Evolutionary conservation across 2,888 invertebrate genomes (phyloP).

Genomic region (Agonopterix alstromeriana): DNA sequence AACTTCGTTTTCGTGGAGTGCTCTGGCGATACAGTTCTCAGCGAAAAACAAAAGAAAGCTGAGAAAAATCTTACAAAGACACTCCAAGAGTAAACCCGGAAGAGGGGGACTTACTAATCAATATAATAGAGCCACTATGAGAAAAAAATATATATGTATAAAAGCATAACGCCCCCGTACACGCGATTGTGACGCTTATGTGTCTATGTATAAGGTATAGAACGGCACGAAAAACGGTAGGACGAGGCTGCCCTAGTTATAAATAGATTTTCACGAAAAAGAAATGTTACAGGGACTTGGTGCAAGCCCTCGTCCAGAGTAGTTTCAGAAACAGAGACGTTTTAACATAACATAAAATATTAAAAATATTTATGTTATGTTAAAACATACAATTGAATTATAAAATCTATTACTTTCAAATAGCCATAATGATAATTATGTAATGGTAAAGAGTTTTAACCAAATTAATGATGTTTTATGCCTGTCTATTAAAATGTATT

Average conservation of each 20-base stretch:
- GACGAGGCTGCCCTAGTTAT: slow-evolving; percentile 71
- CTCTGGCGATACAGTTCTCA: too few species aligned
- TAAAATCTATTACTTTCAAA: too few species aligned
- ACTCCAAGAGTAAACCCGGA: slow-evolving; percentile 52
- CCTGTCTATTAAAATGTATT: too few species aligned
- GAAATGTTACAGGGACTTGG: slow-evolving; percentile 76
- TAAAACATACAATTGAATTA: too few species aligned
- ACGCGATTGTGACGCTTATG: slow-evolving; percentile 23
- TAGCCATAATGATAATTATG: too few species aligned
- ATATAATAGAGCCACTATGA: slow-evolving; percentile 76
- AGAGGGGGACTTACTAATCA: slow-evolving; percentile 68
- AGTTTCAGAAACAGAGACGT: slow-evolving; percentile 28
- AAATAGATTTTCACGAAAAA: slow-evolving; percentile 78
- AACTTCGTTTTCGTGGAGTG: too few species aligned
- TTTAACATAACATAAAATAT: too few species aligned
- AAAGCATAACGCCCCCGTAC: slow-evolving; percentile 24
- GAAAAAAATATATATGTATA: slow-evolving; percentile 60
- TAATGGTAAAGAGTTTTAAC: too few species aligned
- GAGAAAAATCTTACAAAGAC: slow-evolving; percentile 38
- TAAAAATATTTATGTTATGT: too few species aligned
- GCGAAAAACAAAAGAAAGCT: too few species aligned
- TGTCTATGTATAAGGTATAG: slow-evolving; percentile 25
- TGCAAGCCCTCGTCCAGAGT: slow-evolving; percentile 64
- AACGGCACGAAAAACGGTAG: slow-evolving; percentile 21
- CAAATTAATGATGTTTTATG: too few species aligned